These are phyloP conservation scores for Eilema depressum DNA, from an alignment of 2,888 invertebrate species.

Conservation along the genomic window DNA sequence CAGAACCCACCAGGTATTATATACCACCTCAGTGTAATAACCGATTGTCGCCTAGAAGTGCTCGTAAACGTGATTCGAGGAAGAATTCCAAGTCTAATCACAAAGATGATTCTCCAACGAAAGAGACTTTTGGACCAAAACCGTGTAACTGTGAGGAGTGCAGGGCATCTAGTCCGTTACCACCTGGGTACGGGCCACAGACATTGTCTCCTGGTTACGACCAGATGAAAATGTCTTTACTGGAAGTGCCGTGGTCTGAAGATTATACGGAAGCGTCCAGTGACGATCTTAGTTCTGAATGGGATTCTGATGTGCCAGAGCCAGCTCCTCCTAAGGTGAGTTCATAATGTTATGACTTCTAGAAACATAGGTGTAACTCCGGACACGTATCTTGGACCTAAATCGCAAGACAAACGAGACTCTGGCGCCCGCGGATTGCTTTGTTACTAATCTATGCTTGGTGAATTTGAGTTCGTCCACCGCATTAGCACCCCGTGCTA, in stretches of 20 bases:
- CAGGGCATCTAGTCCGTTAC: constrained; percentile 84
- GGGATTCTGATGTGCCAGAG: constrained; percentile 94
- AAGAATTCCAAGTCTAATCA: constrained; percentile 72
- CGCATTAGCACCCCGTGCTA: too few species aligned
- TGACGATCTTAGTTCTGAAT: constrained; percentile 96
- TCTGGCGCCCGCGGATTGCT: too few species aligned
- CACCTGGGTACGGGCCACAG: constrained; percentile 79
- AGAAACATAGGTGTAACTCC: too few species aligned
- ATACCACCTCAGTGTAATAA: constrained; percentile 83
- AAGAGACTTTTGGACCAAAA: constrained; percentile 72
- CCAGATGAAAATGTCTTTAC: constrained; percentile 92
- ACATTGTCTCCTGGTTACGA: constrained; percentile 90
- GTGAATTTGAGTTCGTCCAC: too few species aligned
- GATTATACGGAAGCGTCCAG: constrained; percentile 97
- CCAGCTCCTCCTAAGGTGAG: constrained; percentile 76
- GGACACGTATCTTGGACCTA: too few species aligned
- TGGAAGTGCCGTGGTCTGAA: constrained; percentile 91
- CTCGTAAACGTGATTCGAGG: constrained; percentile 75
- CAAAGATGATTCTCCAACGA: constrained; percentile 66
- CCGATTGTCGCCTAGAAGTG: constrained; percentile 79
- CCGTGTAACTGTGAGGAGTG: constrained; percentile 83
- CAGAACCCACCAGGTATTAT: constrained; percentile 78
- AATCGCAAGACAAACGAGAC: too few species aligned
- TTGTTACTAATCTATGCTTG: too few species aligned
- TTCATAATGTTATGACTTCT: neutral